Conservation (phyloP, 2,113 vertebrate genomes). For the Triplophysa tibetana region DNA sequence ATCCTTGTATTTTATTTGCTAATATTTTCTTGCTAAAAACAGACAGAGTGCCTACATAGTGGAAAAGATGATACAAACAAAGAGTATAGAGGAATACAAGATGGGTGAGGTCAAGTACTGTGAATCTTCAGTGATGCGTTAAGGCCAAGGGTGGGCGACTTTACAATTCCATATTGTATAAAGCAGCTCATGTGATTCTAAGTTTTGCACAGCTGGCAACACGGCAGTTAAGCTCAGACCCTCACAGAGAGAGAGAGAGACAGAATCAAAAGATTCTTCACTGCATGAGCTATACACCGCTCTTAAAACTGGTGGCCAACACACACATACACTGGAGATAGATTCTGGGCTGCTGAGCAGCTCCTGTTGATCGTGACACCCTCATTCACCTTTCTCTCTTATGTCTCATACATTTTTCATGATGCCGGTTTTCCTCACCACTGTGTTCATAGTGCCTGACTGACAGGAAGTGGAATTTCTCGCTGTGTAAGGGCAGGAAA, state of each 20-base stretch:
- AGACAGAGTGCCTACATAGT: not conserved
- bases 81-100: constrained; percentile 1
- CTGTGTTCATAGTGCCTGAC: constrained; percentile 50
- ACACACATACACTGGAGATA: constrained; percentile 41
- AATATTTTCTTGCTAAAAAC: no score
- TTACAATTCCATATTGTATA: constrained; percentile 2
- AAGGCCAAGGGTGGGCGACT: not conserved
- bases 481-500: constrained; percentile 10
- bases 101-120: not conserved
- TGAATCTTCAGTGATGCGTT: constrained; percentile 5
- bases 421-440: constrained; percentile 47
- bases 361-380: constrained; percentile 63
- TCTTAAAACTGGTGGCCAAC: constrained; percentile 31
- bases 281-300: constrained; percentile 52
- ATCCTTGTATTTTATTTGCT: no score
- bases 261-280: constrained; percentile 49
- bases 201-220: constrained; percentile 36
- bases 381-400: constrained; percentile 57
- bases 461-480: constrained; percentile 34
- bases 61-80: not conserved
- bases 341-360: constrained; percentile 55
- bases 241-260: constrained; percentile 8
- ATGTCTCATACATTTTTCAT: constrained; percentile 69
- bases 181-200: not conserved
- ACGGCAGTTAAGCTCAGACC: constrained; percentile 1